Evolutionary conservation across 2,113 vertebrate genomes (phyloP), one percentile per base, ranked within the genome.

Genomic region (Sander vitreus): DNA sequence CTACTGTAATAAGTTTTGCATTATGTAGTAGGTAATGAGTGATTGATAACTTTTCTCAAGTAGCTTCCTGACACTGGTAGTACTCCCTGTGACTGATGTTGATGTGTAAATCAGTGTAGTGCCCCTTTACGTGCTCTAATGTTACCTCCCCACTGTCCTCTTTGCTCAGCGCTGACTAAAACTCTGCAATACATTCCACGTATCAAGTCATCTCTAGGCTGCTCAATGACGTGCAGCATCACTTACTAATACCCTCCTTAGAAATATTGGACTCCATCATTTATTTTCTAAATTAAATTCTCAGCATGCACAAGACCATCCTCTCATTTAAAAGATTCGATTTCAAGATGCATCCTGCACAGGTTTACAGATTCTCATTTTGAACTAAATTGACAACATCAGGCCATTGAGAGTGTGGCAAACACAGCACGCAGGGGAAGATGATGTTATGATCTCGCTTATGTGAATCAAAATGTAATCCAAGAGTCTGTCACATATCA

Each of bases 391-490:
- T 78, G 90, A 85, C 70, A 89, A 59, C 66, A 82, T 80, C 72
- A 23, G 77, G 67, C 77, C 68, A 72, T 50, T 75, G 72, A 82
- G 63, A 30, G 54, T 7, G 18, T 83, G 50, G 83, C 83, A 81
- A 86, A 83, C 76, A 47, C 3, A 39, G 67, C 54, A 21, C 8
- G 13, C 23, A 60, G 54, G 76, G 78, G 47, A 76, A 73, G 55
- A 73, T 60, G 60, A 50, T 78, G 83, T 88, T 79, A 86, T 77
- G 79, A 87, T 76, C 72, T 71, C 25, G 18, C 48, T 92, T 88
- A 92, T 92, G 91, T 66, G 87, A 85, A 86, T 87, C 85, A 66
- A 87, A 88, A 89, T 83, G 82, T 90, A 91, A 90, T 85, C 55
- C 59, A 78, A 79, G 74, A 81, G 83, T 84, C 69, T 78, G 74